phyloP scores from a whole-genome alignment of 2,888 invertebrate species.

The Macrosoma leucophasiata region DNA sequence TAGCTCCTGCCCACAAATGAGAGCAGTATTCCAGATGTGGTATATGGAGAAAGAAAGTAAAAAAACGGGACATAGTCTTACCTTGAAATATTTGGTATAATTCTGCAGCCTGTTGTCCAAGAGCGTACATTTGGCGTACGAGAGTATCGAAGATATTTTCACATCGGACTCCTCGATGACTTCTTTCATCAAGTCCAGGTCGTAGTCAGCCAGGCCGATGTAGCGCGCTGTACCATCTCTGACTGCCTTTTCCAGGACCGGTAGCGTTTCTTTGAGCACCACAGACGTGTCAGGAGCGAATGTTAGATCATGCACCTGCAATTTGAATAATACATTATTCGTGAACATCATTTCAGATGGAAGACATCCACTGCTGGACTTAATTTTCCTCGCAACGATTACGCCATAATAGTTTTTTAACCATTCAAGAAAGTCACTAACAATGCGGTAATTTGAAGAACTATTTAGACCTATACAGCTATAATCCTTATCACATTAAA shows the following conservation, averaged over 20 bases:
- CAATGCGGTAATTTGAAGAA: no score
- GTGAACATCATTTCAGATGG: no score
- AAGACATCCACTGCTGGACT: no score
- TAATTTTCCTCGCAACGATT: no score
- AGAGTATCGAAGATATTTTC: slow-evolving; percentile 82
- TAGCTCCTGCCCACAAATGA: no score
- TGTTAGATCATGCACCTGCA: slow-evolving; percentile 93
- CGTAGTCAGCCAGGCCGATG: slow-evolving; percentile 93
- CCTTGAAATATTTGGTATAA: slow-evolving; percentile 85
- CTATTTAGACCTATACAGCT: no score
- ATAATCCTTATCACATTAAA: no score
- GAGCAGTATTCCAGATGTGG: no score
- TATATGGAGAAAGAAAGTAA: background rate
- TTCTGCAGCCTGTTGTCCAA: slow-evolving; percentile 85
- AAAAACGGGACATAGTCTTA: slow-evolving; percentile 38
- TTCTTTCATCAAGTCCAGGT: slow-evolving; percentile 84
- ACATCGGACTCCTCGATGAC: slow-evolving; percentile 79
- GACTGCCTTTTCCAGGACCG: slow-evolving; percentile 84
- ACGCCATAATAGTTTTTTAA: no score
- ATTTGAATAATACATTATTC: background rate
- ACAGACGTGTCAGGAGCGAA: slow-evolving; percentile 86
- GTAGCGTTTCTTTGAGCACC: slow-evolving; percentile 90
- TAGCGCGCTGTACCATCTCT: slow-evolving; percentile 82
- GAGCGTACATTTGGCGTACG: slow-evolving; percentile 87
- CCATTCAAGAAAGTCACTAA: no score